These are phyloP conservation scores for Nothocercus nigrocapillus DNA, from an alignment of 2,113 vertebrate genomes.

Conservation along the genomic window DNA sequence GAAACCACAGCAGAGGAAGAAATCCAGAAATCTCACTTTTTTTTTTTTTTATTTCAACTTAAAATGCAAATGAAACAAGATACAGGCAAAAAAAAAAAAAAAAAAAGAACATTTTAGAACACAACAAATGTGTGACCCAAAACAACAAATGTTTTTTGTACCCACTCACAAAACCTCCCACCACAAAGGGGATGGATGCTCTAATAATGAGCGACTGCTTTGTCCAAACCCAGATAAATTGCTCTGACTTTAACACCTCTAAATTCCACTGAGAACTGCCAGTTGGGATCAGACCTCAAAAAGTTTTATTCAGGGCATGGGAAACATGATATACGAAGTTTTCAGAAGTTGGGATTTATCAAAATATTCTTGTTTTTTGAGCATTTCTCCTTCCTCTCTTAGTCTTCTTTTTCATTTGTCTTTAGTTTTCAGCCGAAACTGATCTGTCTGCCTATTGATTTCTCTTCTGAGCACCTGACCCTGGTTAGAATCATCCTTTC, in stretches of 20 bases:
- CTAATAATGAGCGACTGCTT: neutral
- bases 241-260: neutral
- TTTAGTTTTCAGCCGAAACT: neutral
- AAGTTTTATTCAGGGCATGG: neutral
- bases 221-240: neutral
- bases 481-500: neutral
- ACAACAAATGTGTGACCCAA: too few species aligned
- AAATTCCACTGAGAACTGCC: neutral
- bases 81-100: neutral
- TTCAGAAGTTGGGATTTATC: neutral
- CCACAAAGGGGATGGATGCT: neutral
- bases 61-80: neutral
- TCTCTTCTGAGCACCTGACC: too few species aligned
- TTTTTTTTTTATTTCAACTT: neutral
- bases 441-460: neutral
- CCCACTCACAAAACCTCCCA: neutral
- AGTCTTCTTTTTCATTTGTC: neutral
- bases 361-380: neutral
- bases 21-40: neutral
- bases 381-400: neutral
- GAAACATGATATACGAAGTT: neutral
- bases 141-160: neutral
- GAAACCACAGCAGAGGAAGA: neutral
- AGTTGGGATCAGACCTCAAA: neutral
- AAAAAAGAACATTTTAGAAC: too few species aligned